Evolutionary conservation across 2,113 vertebrate genomes (phyloP), one percentile per base, ranked within the genome.

Genomic region (Tautogolabrus adspersus): DNA sequence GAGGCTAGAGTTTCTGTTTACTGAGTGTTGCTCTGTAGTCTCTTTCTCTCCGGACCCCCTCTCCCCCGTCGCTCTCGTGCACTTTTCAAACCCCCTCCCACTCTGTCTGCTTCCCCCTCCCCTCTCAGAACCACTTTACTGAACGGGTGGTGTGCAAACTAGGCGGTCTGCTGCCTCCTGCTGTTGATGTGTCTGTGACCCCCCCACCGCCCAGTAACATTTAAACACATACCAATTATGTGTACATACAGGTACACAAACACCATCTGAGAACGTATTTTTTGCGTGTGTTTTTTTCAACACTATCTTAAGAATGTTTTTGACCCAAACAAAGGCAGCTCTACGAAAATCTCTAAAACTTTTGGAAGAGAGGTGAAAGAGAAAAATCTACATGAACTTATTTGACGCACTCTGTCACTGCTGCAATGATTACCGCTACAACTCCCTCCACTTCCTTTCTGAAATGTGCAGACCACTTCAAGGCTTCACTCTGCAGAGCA

Each of bases 121-220:
- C 38, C 21, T 61, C 49, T 74, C 59, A 58, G 55, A 68, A 30
- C 47, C 68, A 57, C 61, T 83, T 37, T 30, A 23, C 51, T 49
- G 40, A 67, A 63, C 1, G 13, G 73, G 71, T 73, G 72, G 72
- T 44, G 47, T 68, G 74, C 69, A 73, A 83, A 76, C 60, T 10
- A 76, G 69, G 83, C 63, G 38, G 75, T 77, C 77, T 83, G 80
- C 86, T 85, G 88, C 88, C 84, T 83, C 89, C 89, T 89, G 81
- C 84, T 84, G 87, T 87, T 88, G 78, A 73, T 77, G 52, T 57
- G 67, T 68, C 75, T 65, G 60, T 72, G 79, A 79, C 67, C 62
- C 55, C 37, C 5, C 59, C 18, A 38, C 30, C 67, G 55, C 55
- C 66, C 37, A 3, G 55, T 18, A 38, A 16, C 40, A 77, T 71